Evolutionary conservation across 2,888 invertebrate genomes (phyloP).

Genomic region (Acheta domesticus): DNA sequence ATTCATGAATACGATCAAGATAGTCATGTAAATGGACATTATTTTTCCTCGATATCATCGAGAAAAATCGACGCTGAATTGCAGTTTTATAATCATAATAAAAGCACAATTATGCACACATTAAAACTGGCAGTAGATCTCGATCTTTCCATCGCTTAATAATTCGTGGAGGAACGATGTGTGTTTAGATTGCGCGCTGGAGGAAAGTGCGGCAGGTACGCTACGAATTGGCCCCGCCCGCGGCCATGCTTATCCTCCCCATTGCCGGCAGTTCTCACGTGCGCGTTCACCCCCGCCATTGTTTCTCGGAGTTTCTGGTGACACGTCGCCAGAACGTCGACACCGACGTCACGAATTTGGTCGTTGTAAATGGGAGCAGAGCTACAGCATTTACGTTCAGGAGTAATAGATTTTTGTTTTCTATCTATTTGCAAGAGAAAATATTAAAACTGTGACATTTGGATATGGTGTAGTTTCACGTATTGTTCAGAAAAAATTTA

Average conservation of each 20-base stretch:
- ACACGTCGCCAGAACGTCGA: too few relatives aligned
- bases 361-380: too few relatives aligned
- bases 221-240: neutral
- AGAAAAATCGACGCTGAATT: constrained; percentile 6
- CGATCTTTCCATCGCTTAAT: neutral
- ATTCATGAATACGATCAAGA: constrained; percentile 2
- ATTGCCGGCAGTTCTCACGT: too few relatives aligned
- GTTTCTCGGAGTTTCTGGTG: too few relatives aligned
- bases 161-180: neutral
- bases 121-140: neutral
- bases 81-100: neutral
- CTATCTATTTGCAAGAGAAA: too few relatives aligned
- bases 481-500: too few relatives aligned
- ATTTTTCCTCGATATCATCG: neutral
- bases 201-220: neutral
- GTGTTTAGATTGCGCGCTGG: neutral
- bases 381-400: too few relatives aligned
- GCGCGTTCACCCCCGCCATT: too few relatives aligned
- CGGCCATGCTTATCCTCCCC: neutral
- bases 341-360: too few relatives aligned
- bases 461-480: too few relatives aligned
- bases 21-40: neutral
- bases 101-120: neutral
- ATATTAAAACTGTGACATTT: too few relatives aligned
- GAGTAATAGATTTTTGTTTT: too few relatives aligned